A percentile compares a stretch with the other conserved stretches of the same genome.
Conservation (phyloP, 2,113 vertebrate species). For the Excalfactoria chinensis region DNA sequence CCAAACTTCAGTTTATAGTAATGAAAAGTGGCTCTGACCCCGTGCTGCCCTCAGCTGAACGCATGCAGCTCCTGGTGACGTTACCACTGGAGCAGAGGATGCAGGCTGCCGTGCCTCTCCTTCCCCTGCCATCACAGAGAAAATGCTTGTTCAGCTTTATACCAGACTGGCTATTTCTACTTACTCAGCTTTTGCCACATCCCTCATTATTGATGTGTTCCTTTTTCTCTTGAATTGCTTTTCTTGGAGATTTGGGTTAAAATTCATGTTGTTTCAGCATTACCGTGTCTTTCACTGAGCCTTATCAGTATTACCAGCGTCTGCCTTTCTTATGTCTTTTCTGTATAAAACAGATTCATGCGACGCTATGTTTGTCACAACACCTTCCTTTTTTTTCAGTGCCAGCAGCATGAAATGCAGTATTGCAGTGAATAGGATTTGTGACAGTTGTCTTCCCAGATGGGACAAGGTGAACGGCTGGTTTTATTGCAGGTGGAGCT, state of each 20-base stretch:
- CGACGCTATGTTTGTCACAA: background rate
- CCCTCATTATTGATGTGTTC: slow-evolving; percentile 51
- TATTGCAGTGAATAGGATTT: accelerated
- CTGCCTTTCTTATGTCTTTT: background rate
- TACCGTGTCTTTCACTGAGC: background rate
- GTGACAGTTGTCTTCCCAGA: background rate
- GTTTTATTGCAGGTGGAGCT: slow-evolving; percentile 1
- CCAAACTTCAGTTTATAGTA: background rate
- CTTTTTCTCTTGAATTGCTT: slow-evolving; percentile 38
- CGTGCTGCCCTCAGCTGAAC: background rate
- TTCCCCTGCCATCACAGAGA: slow-evolving; percentile 36
- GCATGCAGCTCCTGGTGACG: slow-evolving; percentile 31
- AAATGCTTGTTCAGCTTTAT: slow-evolving; percentile 59
- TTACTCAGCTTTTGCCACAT: slow-evolving; percentile 63
- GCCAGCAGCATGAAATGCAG: background rate
- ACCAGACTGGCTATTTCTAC: slow-evolving; percentile 32
- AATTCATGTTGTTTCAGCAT: slow-evolving; percentile 28
- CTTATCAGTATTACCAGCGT: background rate
- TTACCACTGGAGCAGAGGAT: slow-evolving; percentile 15
- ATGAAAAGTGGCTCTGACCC: background rate
- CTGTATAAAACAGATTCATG: background rate
- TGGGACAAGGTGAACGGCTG: background rate
- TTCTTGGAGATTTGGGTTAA: slow-evolving; percentile 37
- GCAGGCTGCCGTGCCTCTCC: slow-evolving; percentile 17
- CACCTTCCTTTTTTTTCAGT: background rate